Evolutionary conservation across 2,888 invertebrate species (phyloP).

Genomic region (Oegoconia quadripuncta): DNA sequence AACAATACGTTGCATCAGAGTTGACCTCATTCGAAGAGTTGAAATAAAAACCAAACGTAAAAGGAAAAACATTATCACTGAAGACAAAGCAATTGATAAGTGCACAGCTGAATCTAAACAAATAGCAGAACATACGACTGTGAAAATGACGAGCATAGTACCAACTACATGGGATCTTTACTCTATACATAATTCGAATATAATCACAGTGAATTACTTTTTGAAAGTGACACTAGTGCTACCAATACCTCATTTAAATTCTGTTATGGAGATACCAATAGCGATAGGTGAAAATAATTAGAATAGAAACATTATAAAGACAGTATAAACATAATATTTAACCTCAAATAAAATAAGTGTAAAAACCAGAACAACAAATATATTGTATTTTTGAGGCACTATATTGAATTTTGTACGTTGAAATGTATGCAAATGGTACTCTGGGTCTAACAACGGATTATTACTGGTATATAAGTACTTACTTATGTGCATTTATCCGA

Average conservation of each 20-base stretch:
- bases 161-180: constrained; percentile 22
- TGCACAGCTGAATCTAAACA: constrained; percentile 15
- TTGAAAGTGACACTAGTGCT: constrained; percentile 26
- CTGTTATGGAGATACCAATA: constrained; percentile 26
- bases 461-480: no score
- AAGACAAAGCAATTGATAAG: constrained; percentile 12
- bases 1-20: constrained; percentile 19
- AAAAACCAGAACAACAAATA: no score
- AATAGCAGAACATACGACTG: constrained; percentile 16
- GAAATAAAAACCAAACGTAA: constrained; percentile 23
- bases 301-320: no score
- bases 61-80: background rate
- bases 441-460: no score
- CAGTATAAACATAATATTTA: no score
- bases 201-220: constrained; percentile 25
- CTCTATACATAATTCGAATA: constrained; percentile 28
- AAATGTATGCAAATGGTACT: no score
- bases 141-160: constrained; percentile 15
- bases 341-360: no score
- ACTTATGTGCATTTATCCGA: no score
- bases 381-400: no score
- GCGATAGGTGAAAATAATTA: constrained; percentile 24
- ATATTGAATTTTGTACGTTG: no score
- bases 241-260: constrained; percentile 28
- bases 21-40: constrained; percentile 17